Evolutionary conservation across 2,113 vertebrate species (phyloP).

Genomic region (Cyprinodon variegatus): DNA sequence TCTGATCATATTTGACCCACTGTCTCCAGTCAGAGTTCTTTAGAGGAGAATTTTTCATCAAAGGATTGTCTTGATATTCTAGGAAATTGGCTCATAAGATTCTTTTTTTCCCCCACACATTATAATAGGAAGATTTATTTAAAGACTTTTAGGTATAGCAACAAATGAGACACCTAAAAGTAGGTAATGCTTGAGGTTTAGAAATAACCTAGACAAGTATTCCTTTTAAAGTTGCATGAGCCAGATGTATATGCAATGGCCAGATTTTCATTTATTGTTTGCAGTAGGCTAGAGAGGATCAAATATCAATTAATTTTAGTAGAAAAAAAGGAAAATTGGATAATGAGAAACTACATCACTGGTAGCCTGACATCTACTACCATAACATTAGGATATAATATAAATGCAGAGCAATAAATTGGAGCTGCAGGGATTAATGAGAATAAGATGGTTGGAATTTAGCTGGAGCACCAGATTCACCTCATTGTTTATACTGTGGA

Average conservation of each 20-base stretch:
- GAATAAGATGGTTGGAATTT: not conserved
- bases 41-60: not conserved
- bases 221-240: not conserved
- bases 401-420: not conserved
- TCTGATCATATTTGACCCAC: not conserved
- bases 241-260: not conserved
- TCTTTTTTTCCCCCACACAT: not conserved
- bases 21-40: not conserved
- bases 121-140: not conserved
- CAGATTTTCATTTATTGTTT: not conserved
- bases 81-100: constrained; percentile 5
- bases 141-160: not conserved
- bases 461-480: too few species aligned
- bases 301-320: too few species aligned
- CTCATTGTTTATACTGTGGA: too few species aligned
- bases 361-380: not conserved
- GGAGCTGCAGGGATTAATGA: not conserved
- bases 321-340: not conserved
- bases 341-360: not conserved
- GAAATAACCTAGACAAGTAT: not conserved
- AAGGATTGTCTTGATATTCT: constrained; percentile 20
- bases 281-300: not conserved
- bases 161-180: not conserved
- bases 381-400: not conserved
- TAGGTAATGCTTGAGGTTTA: not conserved